Evolutionary conservation across 1,140 invertebrate species (phyloP), one percentile per base, ranked within the genome.

Genomic region (Oreohelix idahoensis): DNA sequence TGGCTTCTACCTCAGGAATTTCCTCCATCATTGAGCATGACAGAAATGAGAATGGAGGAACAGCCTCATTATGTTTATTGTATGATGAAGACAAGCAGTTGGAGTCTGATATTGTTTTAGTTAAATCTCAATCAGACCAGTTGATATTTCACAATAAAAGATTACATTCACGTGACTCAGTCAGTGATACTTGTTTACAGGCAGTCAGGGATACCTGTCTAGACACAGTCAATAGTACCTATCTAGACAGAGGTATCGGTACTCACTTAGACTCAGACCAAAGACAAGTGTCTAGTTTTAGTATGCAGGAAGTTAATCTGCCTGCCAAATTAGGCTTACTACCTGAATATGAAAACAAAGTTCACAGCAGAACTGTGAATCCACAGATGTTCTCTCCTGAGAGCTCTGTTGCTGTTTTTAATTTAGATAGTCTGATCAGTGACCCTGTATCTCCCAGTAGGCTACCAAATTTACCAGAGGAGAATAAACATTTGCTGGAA

Each of bases 401-500:
- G 4, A 58, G 51, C 15, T 45, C 42, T 45, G 42, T 45, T 5
- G 15, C 42, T 45, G 15, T 5, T 17, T 58, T 58, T 58, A 23
- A 2, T 58, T 5, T 32, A 35, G 74, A 51, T 32, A 45, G 32
- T 51, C 29, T 29, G 2, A 49, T 13, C 2, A 66, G 38, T 45
- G 32, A 32, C 5, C 15, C 51, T 35, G 32, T 58, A 8, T 53
- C 76, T 17, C 76, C 76, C 17, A 42, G 29, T 5, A 38, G 36
- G 26, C 36, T 79, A n/a, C 35, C 77, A 49, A 26, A 42, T 36
- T 49, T 79, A 11, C 77, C 77, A n/a, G 77, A 63, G 13, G 58
- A 79, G 29, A 79, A 45, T 10, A 63, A 39, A 45, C 53, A 38
- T 26, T n/a, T 66, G 1, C 36, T 66, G 20, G 58, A 11, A 36